Evolutionary conservation across 2,113 vertebrate species (phyloP).

Genomic region (Neotragus pygmaeus): DNA sequence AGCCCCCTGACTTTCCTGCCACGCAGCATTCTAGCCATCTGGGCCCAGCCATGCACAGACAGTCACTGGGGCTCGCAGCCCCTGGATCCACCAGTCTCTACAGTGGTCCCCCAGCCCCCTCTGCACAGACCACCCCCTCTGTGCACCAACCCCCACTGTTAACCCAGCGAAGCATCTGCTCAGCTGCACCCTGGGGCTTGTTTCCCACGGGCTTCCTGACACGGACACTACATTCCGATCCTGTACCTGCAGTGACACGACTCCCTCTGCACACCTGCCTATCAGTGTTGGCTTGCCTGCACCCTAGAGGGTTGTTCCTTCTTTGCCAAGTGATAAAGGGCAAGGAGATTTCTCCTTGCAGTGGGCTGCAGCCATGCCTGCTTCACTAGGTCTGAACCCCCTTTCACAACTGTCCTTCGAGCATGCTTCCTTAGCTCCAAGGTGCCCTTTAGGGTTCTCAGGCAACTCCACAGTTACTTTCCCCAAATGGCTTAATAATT

Average conservation of each 20-base stretch:
- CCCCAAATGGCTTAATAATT: not conserved
- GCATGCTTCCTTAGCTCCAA: not conserved
- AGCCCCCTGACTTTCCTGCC: not conserved
- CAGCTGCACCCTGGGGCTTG: no score
- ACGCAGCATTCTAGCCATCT: not conserved
- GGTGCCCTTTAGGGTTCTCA: not conserved
- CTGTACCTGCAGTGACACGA: not conserved
- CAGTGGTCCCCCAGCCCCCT: fast-evolving
- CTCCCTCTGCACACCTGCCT: not conserved
- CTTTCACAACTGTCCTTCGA: not conserved
- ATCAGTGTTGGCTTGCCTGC: not conserved
- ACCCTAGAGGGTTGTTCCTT: not conserved
- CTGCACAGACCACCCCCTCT: not conserved
- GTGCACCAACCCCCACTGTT: not conserved
- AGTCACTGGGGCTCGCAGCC: no score
- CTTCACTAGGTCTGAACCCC: not conserved
- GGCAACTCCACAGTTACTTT: not conserved
- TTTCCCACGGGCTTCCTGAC: not conserved
- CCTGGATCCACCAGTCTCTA: not conserved
- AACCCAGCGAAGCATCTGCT: not conserved
- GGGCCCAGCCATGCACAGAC: not conserved
- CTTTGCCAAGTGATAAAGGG: not conserved
- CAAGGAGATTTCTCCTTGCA: not conserved
- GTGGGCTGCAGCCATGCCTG: not conserved
- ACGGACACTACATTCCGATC: not conserved